Evolutionary conservation across 2,113 vertebrate species (phyloP), one percentile per base, ranked within the genome.

Genomic region (Pithys albifrons): DNA sequence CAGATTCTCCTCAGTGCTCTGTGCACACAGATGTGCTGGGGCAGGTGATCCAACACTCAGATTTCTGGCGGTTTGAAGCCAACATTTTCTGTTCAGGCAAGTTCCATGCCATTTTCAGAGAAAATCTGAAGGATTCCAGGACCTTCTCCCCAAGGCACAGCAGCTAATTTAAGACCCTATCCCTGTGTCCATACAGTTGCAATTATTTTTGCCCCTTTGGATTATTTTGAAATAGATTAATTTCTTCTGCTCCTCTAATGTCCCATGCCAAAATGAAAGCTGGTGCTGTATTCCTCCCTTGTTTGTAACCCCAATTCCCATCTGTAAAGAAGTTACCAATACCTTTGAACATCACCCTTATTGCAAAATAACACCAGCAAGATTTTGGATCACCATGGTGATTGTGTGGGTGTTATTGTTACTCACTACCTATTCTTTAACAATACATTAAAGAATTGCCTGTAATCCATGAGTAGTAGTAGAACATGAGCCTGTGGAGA

Each of bases 401-500:
- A 94, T 55, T 23, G 58, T 82, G 85, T n/a, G 78, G 92, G 61
- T 77, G 74, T 71, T 84, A 31, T 57, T 95, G 81, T 69, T 81
- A 49, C 59, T 84, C 73, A 80, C 80, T 72, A 87, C 61, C 81
- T 83, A 0, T 55, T 80, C 67, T 74, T 84, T 82, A 93, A 93
- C 81, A 89, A 85, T 76, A 46, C 70, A 22, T 52, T 27, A 14
- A 75, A 37, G 67, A 66, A 67, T 23, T 43, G 37, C 61, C 39
- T n/a, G 61, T 29, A 85, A 85, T 93, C 95, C 91, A 92, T 72
- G 77, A 90, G 88, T 92, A 95, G 93, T 86, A 95, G 84, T 85
- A 79, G 83, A 95, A 72, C 15, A 14, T 12, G 48, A 67, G 71
- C 41, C 94, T 91, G 83, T 92, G 91, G 84, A 89, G 94, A 89